phyloP scores from a whole-genome alignment of 2,113 vertebrate genomes.

The Glaucidium brasilianum region DNA sequence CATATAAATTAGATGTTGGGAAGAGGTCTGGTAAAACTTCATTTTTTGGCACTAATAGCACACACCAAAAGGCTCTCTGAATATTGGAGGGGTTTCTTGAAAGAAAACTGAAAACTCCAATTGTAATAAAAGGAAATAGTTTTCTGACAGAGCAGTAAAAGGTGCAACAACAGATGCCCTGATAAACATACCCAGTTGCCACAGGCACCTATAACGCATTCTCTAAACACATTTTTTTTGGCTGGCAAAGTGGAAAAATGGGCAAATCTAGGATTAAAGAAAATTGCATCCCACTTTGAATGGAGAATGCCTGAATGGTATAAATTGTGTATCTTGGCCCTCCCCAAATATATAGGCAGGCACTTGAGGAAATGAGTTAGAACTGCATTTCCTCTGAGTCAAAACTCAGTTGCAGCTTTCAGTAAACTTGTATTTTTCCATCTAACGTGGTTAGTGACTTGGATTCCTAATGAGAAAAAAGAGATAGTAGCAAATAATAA shows the following conservation, averaged over 20 bases:
- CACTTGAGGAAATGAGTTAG: background rate
- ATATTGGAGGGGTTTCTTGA: slow-evolving; percentile 28
- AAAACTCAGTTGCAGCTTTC: background rate
- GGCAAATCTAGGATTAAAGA: slow-evolving; percentile 22
- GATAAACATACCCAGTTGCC: slow-evolving; percentile 26
- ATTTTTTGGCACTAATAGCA: background rate
- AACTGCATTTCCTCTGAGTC: slow-evolving; percentile 5
- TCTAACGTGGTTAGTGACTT: background rate
- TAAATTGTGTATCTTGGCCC: slow-evolving; percentile 43
- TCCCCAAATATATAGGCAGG: slow-evolving; percentile 10
- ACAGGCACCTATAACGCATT: background rate
- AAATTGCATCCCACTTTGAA: background rate
- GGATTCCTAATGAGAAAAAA: background rate
- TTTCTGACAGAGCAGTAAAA: slow-evolving; percentile 56
- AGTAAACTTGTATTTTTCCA: slow-evolving; percentile 23
- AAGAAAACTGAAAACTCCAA: slow-evolving; percentile 29
- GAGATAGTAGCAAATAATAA: background rate
- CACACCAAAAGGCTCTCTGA: background rate
- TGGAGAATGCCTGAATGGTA: background rate
- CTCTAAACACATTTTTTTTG: background rate
- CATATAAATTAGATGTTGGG: slow-evolving; percentile 30
- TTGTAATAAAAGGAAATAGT: slow-evolving; percentile 22
- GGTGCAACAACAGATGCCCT: slow-evolving; percentile 9
- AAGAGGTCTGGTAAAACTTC: slow-evolving; percentile 15
- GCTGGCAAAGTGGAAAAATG: slow-evolving; percentile 24